These are phyloP conservation scores for Drosophila anomelani DNA, from an alignment of 2,888 invertebrate species.

Conservation along the genomic window DNA sequence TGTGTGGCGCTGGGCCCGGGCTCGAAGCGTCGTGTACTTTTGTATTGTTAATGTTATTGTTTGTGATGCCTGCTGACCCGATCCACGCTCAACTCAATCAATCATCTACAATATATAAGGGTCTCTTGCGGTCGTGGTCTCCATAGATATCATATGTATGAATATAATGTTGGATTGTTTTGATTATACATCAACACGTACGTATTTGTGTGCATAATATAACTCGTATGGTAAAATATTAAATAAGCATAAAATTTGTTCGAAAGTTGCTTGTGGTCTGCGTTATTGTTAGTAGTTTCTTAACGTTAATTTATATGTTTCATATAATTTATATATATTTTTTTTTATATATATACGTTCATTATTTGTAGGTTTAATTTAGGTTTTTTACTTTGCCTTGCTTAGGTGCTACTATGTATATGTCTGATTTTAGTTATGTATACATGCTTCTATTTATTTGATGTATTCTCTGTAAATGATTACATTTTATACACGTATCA, in stretches of 20 bases:
- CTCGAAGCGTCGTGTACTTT: conserved; percentile 37
- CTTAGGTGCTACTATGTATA: conserved; percentile 71
- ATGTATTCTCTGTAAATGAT: conserved; percentile 39
- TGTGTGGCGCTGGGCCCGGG: conserved; percentile 35
- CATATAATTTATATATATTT: conserved; percentile 61
- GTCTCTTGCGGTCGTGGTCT: conserved; percentile 32
- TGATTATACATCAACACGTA: conserved; percentile 60
- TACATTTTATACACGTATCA: conserved; percentile 48
- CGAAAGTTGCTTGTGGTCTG: conserved; percentile 71
- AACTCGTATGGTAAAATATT: conserved; percentile 47
- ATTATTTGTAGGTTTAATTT: conserved; percentile 58
- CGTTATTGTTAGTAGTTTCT: conserved; percentile 61
- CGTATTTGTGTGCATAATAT: conserved; percentile 63
- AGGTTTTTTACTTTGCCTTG: conserved; percentile 51
- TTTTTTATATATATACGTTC: conserved; percentile 46
- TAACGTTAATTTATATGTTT: conserved; percentile 60
- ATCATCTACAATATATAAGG: conserved; percentile 27
- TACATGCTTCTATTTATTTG: conserved; percentile 38
- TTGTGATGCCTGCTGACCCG: conserved; percentile 39
- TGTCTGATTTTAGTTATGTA: conserved; percentile 56
- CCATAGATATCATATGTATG: conserved; percentile 37
- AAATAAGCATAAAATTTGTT: conserved; percentile 74
- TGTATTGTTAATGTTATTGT: conserved; percentile 11
- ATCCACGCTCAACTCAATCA: conserved; percentile 21
- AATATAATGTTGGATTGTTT: conserved; percentile 50